Conservation (phyloP, 1,140 invertebrate species). For the Potamilus streckersoni region DNA sequence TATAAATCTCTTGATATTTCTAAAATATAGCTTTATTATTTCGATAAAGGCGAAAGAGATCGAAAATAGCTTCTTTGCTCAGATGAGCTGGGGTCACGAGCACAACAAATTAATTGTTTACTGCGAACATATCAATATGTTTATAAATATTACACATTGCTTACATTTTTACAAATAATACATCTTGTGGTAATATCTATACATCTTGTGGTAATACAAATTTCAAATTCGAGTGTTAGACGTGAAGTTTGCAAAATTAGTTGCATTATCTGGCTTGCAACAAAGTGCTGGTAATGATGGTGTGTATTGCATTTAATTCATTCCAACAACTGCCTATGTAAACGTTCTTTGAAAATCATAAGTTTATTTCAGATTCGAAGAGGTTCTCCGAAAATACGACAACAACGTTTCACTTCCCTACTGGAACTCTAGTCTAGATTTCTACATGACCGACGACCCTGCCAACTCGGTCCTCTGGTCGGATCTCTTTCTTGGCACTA, state of each 20-base stretch:
- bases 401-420: slow-evolving; percentile 59
- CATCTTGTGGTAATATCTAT: background rate
- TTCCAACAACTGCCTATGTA: background rate
- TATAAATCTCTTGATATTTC: no score
- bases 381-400: slow-evolving; percentile 35
- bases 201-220: background rate
- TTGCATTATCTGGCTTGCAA: background rate
- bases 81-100: no score
- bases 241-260: background rate
- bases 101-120: no score
- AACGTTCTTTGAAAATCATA: background rate
- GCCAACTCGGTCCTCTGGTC: slow-evolving; percentile 63
- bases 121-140: no score
- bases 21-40: no score
- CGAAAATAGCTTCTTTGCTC: no score
- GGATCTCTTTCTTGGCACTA: slow-evolving; percentile 59
- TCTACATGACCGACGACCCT: slow-evolving; percentile 46
- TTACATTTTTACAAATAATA: no score
- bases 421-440: slow-evolving; percentile 62
- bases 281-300: background rate
- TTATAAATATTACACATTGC: no score
- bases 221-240: background rate
- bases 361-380: slow-evolving; percentile 37
- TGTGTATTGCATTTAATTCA: background rate
- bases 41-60: no score